These are phyloP conservation scores for Dinothrombium tinctorium DNA, from an alignment of 1,140 invertebrate species.

Conservation along the genomic window DNA sequence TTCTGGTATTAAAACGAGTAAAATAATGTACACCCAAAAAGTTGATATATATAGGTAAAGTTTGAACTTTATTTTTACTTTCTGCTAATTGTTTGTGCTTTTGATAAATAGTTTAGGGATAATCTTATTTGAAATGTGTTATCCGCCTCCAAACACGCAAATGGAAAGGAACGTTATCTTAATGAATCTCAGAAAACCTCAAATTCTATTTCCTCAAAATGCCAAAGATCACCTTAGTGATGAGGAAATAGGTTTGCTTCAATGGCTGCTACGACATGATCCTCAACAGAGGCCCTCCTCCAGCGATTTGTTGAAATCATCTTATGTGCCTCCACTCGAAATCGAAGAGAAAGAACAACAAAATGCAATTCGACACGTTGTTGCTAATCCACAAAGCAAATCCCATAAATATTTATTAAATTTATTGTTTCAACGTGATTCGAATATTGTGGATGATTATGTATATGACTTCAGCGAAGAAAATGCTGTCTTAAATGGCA, in stretches of 20 bases:
- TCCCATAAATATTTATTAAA: conserved; percentile 48
- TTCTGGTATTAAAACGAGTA: conserved; percentile 1
- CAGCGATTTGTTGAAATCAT: conserved; percentile 49
- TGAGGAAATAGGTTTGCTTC: conserved; percentile 24
- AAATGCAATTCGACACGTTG: conserved; percentile 44
- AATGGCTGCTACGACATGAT: conserved; percentile 64
- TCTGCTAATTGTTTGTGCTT: too few species aligned
- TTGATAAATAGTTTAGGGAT: conserved; percentile 63
- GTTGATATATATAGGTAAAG: conserved; percentile 89
- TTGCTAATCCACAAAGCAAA: conserved; percentile 53
- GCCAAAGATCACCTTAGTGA: conserved; percentile 25
- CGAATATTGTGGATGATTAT: conserved; percentile 38
- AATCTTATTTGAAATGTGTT: conserved; percentile 88
- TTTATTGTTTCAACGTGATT: conserved; percentile 27
- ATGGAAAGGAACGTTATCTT: conserved; percentile 70
- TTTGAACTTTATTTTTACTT: too few species aligned
- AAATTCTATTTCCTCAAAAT: conserved; percentile 40
- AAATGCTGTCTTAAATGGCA: conserved; percentile 13
- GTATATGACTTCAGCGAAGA: conserved; percentile 43
- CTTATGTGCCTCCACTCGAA: conserved; percentile 46
- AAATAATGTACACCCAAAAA: conserved; percentile 30
- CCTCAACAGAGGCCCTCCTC: conserved; percentile 52
- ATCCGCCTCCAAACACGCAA: conserved; percentile 45
- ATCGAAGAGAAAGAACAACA: conserved; percentile 53
- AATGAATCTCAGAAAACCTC: conserved; percentile 34